phyloP scores from a whole-genome alignment of 2,888 invertebrate genomes.

The Zygothrica quintamaculata region DNA sequence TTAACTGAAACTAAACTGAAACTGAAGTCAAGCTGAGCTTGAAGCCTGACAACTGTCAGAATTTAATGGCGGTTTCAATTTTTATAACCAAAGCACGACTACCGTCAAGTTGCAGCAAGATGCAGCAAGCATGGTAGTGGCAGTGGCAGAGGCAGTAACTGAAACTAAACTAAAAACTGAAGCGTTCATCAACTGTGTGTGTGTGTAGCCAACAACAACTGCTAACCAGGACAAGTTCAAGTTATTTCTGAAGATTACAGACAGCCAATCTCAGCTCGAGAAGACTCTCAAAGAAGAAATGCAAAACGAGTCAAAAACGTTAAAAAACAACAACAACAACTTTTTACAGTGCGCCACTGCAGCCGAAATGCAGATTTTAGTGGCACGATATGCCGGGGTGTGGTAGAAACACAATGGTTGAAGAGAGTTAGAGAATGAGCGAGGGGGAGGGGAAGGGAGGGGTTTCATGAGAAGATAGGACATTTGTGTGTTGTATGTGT shows the following conservation, averaged over 20 bases:
- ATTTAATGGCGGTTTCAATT: conserved; percentile 81
- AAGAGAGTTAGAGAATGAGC: neutral
- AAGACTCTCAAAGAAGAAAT: conserved; percentile 50
- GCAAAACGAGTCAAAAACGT: conserved; percentile 67
- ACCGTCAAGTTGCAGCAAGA: conserved; percentile 57
- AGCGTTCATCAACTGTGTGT: conserved; percentile 56
- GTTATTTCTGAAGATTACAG: conserved; percentile 59
- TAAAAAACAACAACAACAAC: conserved; percentile 32
- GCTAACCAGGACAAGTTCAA: conserved; percentile 52
- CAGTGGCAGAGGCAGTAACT: conserved; percentile 6
- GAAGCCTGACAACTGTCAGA: conserved; percentile 78
- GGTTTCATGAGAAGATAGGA: too few species aligned
- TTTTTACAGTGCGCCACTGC: too few species aligned
- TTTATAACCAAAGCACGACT: conserved; percentile 80
- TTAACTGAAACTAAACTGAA: too few species aligned
- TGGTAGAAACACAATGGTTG: neutral
- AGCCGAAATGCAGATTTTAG: conserved; percentile 79
- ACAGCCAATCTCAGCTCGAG: conserved; percentile 62
- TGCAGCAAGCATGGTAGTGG: conserved; percentile 10
- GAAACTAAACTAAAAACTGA: too few species aligned
- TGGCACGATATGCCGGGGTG: conserved; percentile 65
- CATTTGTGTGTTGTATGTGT: conserved; percentile 57
- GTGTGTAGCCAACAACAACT: conserved; percentile 28
- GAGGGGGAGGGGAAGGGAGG: too few species aligned
- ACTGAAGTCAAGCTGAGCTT: conserved; percentile 14